phyloP scores from a whole-genome alignment of 2,113 vertebrate genomes.

The Callithrix jacchus region DNA sequence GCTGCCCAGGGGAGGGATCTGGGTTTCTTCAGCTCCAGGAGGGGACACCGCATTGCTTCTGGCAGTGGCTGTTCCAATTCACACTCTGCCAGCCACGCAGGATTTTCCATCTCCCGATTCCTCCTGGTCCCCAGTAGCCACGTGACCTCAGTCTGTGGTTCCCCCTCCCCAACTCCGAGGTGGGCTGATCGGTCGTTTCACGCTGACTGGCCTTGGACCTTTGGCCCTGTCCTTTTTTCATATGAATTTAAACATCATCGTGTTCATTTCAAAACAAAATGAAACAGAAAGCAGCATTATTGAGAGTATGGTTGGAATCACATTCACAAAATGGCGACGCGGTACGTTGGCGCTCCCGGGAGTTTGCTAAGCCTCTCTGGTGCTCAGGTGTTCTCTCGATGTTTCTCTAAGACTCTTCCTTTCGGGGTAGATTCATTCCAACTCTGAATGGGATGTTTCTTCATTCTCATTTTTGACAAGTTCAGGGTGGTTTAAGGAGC shows the following conservation, averaged over 20 bases:
- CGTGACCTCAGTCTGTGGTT: accelerated
- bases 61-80: accelerated
- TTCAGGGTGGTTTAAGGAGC: neutral
- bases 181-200: accelerated
- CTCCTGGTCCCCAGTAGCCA: accelerated
- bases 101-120: no score
- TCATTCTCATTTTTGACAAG: neutral
- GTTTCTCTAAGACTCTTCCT: accelerated
- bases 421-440: neutral
- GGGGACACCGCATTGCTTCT: accelerated
- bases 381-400: no score
- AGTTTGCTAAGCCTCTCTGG: accelerated
- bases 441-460: no score
- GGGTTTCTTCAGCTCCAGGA: accelerated
- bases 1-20: neutral
- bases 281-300: accelerated
- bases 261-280: neutral
- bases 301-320: no score
- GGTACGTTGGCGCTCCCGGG: neutral
- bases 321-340: no score
- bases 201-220: accelerated
- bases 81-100: accelerated
- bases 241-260: neutral
- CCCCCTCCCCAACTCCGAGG: accelerated
- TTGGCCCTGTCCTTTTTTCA: neutral